Evolutionary conservation across 2,797 vertebrate genomes (phyloP).

Genomic region (Fistularia tabacaria): DNA sequence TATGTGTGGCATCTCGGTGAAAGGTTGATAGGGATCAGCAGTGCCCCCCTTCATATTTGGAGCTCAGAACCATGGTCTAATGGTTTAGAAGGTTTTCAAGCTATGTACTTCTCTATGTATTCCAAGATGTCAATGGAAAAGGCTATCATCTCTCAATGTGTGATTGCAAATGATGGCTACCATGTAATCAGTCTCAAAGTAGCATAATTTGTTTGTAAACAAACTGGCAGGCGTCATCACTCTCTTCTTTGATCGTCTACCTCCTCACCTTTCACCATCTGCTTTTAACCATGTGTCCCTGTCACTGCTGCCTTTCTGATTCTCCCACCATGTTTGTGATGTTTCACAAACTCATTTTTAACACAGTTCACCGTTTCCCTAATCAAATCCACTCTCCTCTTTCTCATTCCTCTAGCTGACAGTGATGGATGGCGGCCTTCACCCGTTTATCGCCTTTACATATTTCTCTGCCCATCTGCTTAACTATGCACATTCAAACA

Average conservation of each 20-base stretch:
- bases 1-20: too few species aligned
- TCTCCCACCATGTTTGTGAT: constrained; percentile 1
- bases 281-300: constrained; percentile 1
- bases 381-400: constrained; percentile 55
- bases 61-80: too few species aligned
- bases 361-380: constrained; percentile 32
- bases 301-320: background rate
- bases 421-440: constrained; percentile 65
- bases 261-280: constrained; percentile 12
- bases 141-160: too few species aligned
- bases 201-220: too few species aligned
- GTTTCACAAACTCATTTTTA: constrained; percentile 40
- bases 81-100: too few species aligned
- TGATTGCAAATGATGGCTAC: too few species aligned
- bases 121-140: too few species aligned
- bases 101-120: too few species aligned
- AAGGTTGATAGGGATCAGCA: too few species aligned
- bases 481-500: constrained; percentile 52
- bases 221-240: too few species aligned
- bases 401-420: constrained; percentile 48
- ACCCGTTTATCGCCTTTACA: constrained; percentile 67
- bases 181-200: too few species aligned
- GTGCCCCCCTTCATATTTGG: too few species aligned
- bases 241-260: background rate
- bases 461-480: constrained; percentile 66